Conservation (phyloP, 1,140 invertebrate species). For the Drosophila tsacasi region DNA sequence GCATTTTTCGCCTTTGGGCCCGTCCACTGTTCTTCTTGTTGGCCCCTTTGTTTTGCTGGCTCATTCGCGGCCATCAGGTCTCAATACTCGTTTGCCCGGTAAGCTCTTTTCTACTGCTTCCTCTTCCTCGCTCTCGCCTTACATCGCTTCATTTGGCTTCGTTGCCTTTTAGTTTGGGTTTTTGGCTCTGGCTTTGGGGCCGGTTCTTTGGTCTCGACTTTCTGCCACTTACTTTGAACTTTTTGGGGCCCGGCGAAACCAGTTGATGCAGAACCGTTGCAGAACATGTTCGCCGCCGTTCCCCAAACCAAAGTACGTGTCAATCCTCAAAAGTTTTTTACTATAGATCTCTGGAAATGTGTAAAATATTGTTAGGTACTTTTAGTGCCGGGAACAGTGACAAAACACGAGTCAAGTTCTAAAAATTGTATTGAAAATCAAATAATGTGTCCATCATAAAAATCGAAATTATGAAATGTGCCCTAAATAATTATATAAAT, state of each 20-base stretch:
- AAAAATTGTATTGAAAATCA: too few species aligned
- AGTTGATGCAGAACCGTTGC: constrained; percentile 71
- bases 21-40: constrained; percentile 16
- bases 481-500: too few species aligned
- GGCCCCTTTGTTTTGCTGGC: constrained; percentile 40
- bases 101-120: constrained; percentile 27
- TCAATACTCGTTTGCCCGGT: constrained; percentile 48
- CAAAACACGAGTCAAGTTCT: not conserved
- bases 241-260: constrained; percentile 58
- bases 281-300: constrained; percentile 66
- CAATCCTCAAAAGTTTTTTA: not conserved
- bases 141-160: constrained; percentile 15
- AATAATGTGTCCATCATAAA: too few species aligned
- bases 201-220: constrained; percentile 48
- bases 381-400: not conserved
- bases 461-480: too few species aligned
- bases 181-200: constrained; percentile 41
- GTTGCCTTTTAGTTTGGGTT: constrained; percentile 4
- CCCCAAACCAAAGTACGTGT: constrained; percentile 59
- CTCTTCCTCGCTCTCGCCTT: constrained; percentile 14
- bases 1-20: not conserved
- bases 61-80: constrained; percentile 38
- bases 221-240: constrained; percentile 28
- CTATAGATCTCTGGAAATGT: not conserved
- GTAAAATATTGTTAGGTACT: not conserved